Evolutionary conservation across 2,888 invertebrate species (phyloP).

Genomic region (Coleophora flavipennella): DNA sequence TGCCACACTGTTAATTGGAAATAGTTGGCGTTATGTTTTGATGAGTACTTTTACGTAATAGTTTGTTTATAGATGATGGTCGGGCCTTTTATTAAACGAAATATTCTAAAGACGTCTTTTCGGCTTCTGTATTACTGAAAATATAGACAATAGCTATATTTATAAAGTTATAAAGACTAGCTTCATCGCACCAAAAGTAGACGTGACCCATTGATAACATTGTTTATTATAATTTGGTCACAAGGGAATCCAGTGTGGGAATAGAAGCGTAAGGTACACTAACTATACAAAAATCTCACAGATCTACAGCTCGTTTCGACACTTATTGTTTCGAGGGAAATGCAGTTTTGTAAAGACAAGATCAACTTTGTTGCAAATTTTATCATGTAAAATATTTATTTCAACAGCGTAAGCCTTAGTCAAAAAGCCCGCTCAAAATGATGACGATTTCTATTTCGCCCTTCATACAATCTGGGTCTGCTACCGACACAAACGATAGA

Average conservation of each 20-base stretch:
- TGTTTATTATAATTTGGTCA: slow-evolving; percentile 48
- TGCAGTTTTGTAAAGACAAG: slow-evolving; percentile 21
- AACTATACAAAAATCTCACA: slow-evolving; percentile 42
- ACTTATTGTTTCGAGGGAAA: slow-evolving; percentile 47
- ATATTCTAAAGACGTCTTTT: background rate
- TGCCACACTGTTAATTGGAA: slow-evolving; percentile 27
- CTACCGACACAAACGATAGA: too few relatives aligned
- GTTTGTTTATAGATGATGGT: background rate
- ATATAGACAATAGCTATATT: slow-evolving; percentile 3
- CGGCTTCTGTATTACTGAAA: background rate
- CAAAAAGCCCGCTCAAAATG: too few relatives aligned
- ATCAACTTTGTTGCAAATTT: too few relatives aligned
- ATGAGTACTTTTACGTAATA: slow-evolving; percentile 28
- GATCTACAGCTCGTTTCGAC: slow-evolving; percentile 42
- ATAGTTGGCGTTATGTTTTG: slow-evolving; percentile 11
- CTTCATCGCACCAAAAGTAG: background rate
- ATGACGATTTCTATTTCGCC: too few relatives aligned
- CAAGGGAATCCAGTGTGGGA: slow-evolving; percentile 57
- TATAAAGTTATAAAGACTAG: slow-evolving; percentile 2
- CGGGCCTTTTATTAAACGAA: background rate
- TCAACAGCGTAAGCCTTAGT: too few relatives aligned
- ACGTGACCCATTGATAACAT: slow-evolving; percentile 29
- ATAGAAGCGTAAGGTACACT: slow-evolving; percentile 11
- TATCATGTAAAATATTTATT: too few relatives aligned
- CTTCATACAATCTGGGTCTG: too few relatives aligned